Evolutionary conservation across 2,888 invertebrate species (phyloP).

Genomic region (Eilema sororculum): DNA sequence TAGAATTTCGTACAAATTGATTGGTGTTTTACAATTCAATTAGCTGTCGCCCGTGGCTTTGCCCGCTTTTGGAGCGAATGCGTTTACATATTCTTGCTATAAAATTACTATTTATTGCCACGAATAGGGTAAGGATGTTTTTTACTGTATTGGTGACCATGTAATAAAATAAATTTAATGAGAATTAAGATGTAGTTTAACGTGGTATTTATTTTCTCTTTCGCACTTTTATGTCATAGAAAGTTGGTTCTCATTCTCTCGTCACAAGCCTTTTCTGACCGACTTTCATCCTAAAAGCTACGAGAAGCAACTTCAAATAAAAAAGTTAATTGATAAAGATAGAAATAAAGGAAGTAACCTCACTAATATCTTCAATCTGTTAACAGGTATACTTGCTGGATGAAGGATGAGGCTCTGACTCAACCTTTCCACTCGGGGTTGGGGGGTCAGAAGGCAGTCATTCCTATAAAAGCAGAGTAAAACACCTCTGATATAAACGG

Average conservation of each 20-base stretch:
- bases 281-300: not conserved
- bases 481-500: too few relatives aligned
- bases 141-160: not conserved
- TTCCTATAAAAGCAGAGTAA: too few relatives aligned
- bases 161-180: not conserved
- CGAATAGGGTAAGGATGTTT: not conserved
- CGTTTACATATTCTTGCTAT: constrained; percentile 2
- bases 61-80: not conserved
- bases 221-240: not conserved
- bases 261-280: not conserved
- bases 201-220: not conserved
- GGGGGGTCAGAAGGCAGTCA: too few relatives aligned
- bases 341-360: too few relatives aligned
- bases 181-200: not conserved
- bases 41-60: constrained; percentile 5
- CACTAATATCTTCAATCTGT: too few relatives aligned
- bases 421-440: too few relatives aligned
- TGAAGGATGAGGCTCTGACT: too few relatives aligned
- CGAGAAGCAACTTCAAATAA: not conserved
- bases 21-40: constrained; percentile 13
- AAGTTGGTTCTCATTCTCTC: not conserved
- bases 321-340: too few relatives aligned
- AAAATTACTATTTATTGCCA: constrained; percentile 1
- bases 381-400: too few relatives aligned
- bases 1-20: constrained; percentile 14